phyloP scores from a whole-genome alignment of 1,140 invertebrate genomes.

The Calephelis virginiensis region DNA sequence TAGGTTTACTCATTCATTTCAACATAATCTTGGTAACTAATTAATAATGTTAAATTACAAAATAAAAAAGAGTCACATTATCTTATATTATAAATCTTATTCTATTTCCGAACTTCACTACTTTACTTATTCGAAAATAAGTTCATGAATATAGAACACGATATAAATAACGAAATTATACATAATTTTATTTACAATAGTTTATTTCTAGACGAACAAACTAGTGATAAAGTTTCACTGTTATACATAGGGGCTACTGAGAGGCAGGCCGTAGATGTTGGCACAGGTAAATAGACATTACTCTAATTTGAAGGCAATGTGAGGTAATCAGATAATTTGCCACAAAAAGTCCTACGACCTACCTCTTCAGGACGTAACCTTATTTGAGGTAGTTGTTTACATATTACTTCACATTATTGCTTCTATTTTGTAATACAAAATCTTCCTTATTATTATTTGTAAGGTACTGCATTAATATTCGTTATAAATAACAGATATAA shows the following conservation, averaged over 20 bases:
- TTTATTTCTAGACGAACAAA: conserved; percentile 58
- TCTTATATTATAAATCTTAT: conserved; percentile 56
- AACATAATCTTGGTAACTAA: conserved; percentile 20
- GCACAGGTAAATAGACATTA: conserved; percentile 26
- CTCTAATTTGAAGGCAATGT: conserved; percentile 53
- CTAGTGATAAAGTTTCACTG: conserved; percentile 33
- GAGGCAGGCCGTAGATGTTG: conserved; percentile 23
- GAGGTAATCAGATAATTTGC: conserved; percentile 52
- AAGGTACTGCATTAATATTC: conserved; percentile 9
- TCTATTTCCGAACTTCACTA: conserved; percentile 67
- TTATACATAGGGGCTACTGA: background rate
- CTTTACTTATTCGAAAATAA: conserved; percentile 68
- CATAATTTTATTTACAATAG: conserved; percentile 66
- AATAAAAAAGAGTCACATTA: conserved; percentile 46
- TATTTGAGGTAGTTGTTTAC: conserved; percentile 75
- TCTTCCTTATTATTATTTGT: conserved; percentile 47
- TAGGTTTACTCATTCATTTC: conserved; percentile 19
- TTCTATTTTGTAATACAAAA: conserved; percentile 64
- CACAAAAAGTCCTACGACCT: conserved; percentile 28
- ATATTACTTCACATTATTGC: conserved; percentile 61
- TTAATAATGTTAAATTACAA: conserved; percentile 23
- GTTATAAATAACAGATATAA: conserved; percentile 3
- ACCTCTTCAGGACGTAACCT: conserved; percentile 56
- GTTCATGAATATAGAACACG: conserved; percentile 69
- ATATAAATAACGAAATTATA: conserved; percentile 71